Base-by-base conservation (phyloP, 2,888 invertebrate species). In the Thera britannica region DNA sequence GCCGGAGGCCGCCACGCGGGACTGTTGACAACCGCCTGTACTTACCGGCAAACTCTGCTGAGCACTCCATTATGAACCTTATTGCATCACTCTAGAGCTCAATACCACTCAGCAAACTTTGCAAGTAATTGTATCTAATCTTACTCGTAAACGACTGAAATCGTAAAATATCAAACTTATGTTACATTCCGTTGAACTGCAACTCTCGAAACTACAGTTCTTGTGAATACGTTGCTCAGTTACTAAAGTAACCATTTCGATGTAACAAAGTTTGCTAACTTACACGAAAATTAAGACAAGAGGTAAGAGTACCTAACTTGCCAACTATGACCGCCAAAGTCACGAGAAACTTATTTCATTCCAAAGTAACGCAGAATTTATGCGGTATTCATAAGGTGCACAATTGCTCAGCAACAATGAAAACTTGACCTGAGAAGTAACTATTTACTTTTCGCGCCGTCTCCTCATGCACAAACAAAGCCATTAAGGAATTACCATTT, bases 1-100 rank as follows among this genome's bases (percentile, higher is more conserved):
- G 81, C 76, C 75, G 79, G 77, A 77, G 79, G 75, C 78, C 80
- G 83, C 81, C 83, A 84, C 86, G 83, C 82, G 81, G 79, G 69
- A 74, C 77, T 76, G 79, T 81, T 79, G 82, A 84, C 80, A 81
- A 83, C 78, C 7, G 59, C 59, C 58, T 62, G 55, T 65, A 58
- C 65, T 71, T 67, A 70, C 72, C 72, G 72, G 73, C 68, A 62
- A 75, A 73, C 70, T 58, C 67, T 71, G 73, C 73, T 70, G 72
- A 70, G 69, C 36, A 51, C 55, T 49, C 36, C 57, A 52, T 59
- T 12, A 61, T 70, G 55, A 46, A 68, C 75, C 64, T 66, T 75
- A 73, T 51, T 58, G 51, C 62, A 63, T 58, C 62, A 38, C 0
- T 23, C n/a, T 69, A 72, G 62, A 69, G 73, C 54, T 67, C 68